Percentiles rank a stretch among this genome's conserved stretches.
phyloP scores from a whole-genome alignment of 2,888 invertebrate species.

The Patella depressa region DNA sequence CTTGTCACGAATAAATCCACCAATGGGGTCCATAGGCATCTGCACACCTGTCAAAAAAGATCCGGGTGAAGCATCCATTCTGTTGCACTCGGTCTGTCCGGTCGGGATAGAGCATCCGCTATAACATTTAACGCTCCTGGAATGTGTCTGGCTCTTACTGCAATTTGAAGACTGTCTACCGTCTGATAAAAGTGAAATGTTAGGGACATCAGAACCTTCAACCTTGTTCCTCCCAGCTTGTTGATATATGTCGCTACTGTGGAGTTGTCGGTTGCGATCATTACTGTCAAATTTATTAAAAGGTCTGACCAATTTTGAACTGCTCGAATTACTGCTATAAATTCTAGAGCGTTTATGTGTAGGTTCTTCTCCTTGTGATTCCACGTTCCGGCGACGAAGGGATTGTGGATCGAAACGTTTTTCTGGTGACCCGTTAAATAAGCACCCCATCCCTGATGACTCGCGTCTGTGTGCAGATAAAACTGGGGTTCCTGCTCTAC shows the following conservation, averaged over 20 bases:
- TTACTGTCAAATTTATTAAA: neutral
- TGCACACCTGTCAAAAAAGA: neutral
- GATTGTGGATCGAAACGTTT: neutral
- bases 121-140: neutral
- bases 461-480: neutral
- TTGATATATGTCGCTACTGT: conserved; percentile 12
- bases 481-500: neutral
- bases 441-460: conserved; percentile 4
- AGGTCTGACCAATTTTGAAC: neutral
- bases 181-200: neutral
- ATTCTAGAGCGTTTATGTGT: neutral
- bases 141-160: neutral
- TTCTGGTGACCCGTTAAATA: neutral
- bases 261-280: conserved; percentile 13
- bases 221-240: neutral
- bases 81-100: neutral
- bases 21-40: neutral
- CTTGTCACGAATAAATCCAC: conserved; percentile 12
- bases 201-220: neutral
- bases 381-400: neutral
- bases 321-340: conserved; percentile 10
- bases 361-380: neutral
- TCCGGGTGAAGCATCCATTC: conserved; percentile 11
- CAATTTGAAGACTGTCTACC: neutral
- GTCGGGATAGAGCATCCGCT: conserved; percentile 12